Percentiles rank a stretch among this genome's conserved stretches.
Evolutionary conservation across 2,113 vertebrate species (phyloP).

Genomic region (Poeciliopsis retropinna): DNA sequence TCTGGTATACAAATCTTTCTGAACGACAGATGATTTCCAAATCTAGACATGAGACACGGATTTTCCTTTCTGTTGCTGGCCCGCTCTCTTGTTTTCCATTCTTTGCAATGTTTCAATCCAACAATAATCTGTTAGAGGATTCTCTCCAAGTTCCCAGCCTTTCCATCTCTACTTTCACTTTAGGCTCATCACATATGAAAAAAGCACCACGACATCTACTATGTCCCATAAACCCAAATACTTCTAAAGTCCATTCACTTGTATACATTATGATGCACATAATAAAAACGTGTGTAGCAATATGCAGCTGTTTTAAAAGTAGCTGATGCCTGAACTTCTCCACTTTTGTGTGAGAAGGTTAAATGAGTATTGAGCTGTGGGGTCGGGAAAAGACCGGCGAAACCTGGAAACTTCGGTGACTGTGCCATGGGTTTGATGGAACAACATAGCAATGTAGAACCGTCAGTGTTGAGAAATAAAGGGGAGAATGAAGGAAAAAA

Average conservation of each 20-base stretch:
- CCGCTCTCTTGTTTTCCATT: constrained; percentile 39
- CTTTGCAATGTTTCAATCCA: constrained; percentile 23
- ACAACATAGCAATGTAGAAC: constrained; percentile 69
- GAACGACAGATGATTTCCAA: constrained; percentile 39
- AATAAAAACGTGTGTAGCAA: neutral
- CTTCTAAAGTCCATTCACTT: neutral
- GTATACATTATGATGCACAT: neutral
- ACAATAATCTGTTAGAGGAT: constrained; percentile 19
- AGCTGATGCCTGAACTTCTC: neutral
- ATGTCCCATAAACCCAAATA: neutral
- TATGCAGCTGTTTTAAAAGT: neutral
- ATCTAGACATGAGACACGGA: constrained; percentile 28
- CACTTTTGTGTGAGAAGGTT: neutral
- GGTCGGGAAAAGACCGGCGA: constrained; percentile 30
- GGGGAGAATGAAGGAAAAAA: constrained; percentile 25
- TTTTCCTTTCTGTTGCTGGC: constrained; percentile 41
- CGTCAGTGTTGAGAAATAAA: constrained; percentile 45
- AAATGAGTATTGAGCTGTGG: constrained; percentile 17
- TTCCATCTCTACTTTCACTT: constrained; percentile 38
- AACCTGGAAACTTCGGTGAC: constrained; percentile 29
- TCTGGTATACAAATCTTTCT: constrained; percentile 43
- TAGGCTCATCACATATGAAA: neutral
- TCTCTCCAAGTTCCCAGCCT: constrained; percentile 20
- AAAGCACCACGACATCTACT: neutral
- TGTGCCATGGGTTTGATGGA: constrained; percentile 47